Evolutionary conservation across 2,888 invertebrate species (phyloP).

Genomic region (Oxystoma pomonae): DNA sequence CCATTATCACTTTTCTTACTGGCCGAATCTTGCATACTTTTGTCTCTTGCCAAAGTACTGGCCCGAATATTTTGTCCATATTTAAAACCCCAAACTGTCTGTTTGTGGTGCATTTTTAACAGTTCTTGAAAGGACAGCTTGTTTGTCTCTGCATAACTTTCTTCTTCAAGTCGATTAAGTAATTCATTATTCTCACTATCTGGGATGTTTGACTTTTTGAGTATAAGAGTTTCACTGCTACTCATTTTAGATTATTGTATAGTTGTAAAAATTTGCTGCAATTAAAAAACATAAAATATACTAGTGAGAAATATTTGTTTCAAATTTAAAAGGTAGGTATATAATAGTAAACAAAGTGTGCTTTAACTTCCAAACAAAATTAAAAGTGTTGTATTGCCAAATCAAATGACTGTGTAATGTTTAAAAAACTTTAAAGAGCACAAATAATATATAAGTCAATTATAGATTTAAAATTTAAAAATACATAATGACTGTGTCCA

Average conservation of each 20-base stretch:
- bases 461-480: too few species aligned
- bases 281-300: too few species aligned
- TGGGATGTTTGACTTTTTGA: too few species aligned
- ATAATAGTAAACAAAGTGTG: background rate
- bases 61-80: slow-evolving; percentile 38
- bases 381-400: too few species aligned
- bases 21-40: slow-evolving; percentile 29
- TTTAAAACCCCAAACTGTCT: slow-evolving; percentile 40
- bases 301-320: too few species aligned
- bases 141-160: slow-evolving; percentile 32
- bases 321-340: background rate
- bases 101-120: slow-evolving; percentile 37
- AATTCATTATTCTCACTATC: slow-evolving; percentile 18
- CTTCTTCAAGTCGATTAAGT: slow-evolving; percentile 20
- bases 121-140: slow-evolving; percentile 37
- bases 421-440: too few species aligned
- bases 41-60: slow-evolving; percentile 32
- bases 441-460: too few species aligned
- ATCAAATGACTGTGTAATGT: too few species aligned
- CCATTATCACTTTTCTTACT: slow-evolving; percentile 19
- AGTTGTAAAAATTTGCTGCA: background rate
- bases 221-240: slow-evolving; percentile 1
- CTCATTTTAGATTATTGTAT: slow-evolving; percentile 19
- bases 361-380: background rate
- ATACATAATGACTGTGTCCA: too few species aligned